A percentile compares a stretch with the other conserved stretches of the same genome.
These are phyloP conservation scores for Ditylenchus weischeri DNA, from an alignment of 2,888 invertebrate genomes.

Conservation along the genomic window DNA sequence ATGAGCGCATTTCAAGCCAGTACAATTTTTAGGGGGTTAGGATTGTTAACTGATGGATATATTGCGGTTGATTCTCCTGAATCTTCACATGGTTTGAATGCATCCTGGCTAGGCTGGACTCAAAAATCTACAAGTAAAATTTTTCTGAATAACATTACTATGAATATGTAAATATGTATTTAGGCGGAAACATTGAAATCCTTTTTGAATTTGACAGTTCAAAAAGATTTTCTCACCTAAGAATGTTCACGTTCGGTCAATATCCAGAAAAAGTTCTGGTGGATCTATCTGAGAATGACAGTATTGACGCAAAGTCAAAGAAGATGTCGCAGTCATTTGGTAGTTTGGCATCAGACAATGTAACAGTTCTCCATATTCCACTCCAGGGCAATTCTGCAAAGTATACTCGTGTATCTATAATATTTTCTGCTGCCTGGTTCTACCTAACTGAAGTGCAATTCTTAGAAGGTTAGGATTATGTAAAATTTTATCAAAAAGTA, in stretches of 20 bases:
- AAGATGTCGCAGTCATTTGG: too few relatives aligned
- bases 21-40: conserved; percentile 68
- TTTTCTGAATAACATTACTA: not conserved
- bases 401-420: conserved; percentile 20
- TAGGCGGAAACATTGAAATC: conserved; percentile 66
- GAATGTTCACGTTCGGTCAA: conserved; percentile 79
- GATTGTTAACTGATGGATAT: conserved; percentile 67
- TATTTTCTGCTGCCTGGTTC: conserved; percentile 69
- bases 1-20: not conserved
- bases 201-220: conserved; percentile 83
- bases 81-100: conserved; percentile 30
- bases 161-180: conserved; percentile 10
- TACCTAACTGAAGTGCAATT: conserved; percentile 77
- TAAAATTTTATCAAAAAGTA: too few relatives aligned
- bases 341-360: too few relatives aligned
- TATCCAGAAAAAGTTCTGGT: conserved; percentile 63
- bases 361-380: not conserved
- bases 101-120: conserved; percentile 80
- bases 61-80: conserved; percentile 31
- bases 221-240: conserved; percentile 78
- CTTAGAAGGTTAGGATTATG: too few relatives aligned
- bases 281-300: not conserved
- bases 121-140: conserved; percentile 70
- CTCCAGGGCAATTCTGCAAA: not conserved
- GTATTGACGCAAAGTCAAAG: too few relatives aligned